phyloP scores from a whole-genome alignment of 2,797 vertebrate genomes.

The Carcharodon carcharias region DNA sequence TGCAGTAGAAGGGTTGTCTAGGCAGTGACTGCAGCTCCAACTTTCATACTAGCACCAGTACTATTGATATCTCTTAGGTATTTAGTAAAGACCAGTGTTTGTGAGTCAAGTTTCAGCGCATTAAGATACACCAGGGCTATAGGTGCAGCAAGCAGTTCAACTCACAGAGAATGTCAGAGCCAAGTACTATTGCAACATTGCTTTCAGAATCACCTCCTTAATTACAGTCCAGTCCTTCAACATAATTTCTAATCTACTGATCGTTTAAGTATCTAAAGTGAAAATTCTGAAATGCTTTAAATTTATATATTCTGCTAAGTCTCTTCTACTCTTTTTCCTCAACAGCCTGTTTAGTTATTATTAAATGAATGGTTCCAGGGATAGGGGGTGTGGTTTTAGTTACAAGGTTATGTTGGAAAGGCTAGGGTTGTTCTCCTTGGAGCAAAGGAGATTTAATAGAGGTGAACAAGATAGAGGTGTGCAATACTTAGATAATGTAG shows the following conservation, averaged over 20 bases:
- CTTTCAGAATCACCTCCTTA: background rate
- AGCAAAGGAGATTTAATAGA: too few species aligned
- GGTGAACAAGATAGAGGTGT: too few species aligned
- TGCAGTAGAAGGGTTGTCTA: background rate
- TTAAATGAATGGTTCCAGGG: too few species aligned
- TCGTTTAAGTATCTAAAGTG: background rate
- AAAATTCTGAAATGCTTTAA: background rate
- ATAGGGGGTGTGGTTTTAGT: too few species aligned
- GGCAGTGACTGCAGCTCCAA: background rate
- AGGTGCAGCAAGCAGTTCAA: background rate
- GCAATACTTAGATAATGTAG: too few species aligned
- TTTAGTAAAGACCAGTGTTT: background rate
- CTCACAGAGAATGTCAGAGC: background rate
- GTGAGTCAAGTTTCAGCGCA: background rate
- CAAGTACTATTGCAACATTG: background rate
- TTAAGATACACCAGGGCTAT: background rate
- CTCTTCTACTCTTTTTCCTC: background rate
- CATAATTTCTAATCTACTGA: background rate
- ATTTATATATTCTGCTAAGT: background rate
- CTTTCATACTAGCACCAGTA: background rate
- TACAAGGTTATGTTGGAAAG: too few species aligned
- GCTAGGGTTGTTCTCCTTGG: too few species aligned
- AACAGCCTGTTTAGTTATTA: too few species aligned
- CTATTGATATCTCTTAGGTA: background rate
- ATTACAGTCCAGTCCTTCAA: background rate